A percentile compares a stretch with the other conserved stretches of the same genome.
Evolutionary conservation across 2,888 invertebrate species (phyloP).

Genomic region (Neuroscelio doddi): DNA sequence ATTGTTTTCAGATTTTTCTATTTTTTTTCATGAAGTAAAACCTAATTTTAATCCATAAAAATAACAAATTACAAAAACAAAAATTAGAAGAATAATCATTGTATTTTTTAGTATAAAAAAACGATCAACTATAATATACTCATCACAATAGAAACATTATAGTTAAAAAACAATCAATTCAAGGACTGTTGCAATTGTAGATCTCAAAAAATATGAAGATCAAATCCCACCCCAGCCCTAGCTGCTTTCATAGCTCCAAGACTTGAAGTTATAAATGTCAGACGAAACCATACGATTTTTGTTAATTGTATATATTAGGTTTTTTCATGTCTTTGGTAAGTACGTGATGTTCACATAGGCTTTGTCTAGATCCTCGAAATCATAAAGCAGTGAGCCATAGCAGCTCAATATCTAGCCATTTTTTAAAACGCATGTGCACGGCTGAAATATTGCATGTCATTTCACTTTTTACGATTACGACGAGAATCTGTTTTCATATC

Average conservation of each 20-base stretch:
- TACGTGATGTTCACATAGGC: slow-evolving; percentile 41
- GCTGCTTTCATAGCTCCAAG: slow-evolving; percentile 66
- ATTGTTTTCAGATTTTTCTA: too few relatives aligned
- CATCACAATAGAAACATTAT: too few relatives aligned
- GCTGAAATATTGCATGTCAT: slow-evolving; percentile 35
- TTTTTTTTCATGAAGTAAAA: too few relatives aligned
- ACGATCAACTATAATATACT: too few relatives aligned
- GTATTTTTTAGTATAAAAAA: too few relatives aligned
- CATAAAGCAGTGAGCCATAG: slow-evolving; percentile 17
- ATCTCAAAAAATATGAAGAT: slow-evolving; percentile 14
- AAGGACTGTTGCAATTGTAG: slow-evolving; percentile 4
- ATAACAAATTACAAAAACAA: too few relatives aligned
- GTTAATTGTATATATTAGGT: slow-evolving; percentile 41
- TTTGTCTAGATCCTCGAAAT: slow-evolving; percentile 15
- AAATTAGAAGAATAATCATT: too few relatives aligned
- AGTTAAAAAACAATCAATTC: too few relatives aligned
- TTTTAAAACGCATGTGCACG: slow-evolving; percentile 61
- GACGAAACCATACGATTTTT: slow-evolving; percentile 27
- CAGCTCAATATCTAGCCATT: slow-evolving; percentile 3
- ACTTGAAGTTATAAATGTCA: slow-evolving; percentile 37
- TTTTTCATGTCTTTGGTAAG: slow-evolving; percentile 55
- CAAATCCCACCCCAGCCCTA: slow-evolving; percentile 64
- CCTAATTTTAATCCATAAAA: too few relatives aligned
- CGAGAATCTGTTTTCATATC: slow-evolving; percentile 20
- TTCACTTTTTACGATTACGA: slow-evolving; percentile 22